A percentile compares a stretch with the other conserved stretches of the same genome.
Conservation (phyloP, 64 coral and sea anemone species). For the Trachythela sp. region DNA sequence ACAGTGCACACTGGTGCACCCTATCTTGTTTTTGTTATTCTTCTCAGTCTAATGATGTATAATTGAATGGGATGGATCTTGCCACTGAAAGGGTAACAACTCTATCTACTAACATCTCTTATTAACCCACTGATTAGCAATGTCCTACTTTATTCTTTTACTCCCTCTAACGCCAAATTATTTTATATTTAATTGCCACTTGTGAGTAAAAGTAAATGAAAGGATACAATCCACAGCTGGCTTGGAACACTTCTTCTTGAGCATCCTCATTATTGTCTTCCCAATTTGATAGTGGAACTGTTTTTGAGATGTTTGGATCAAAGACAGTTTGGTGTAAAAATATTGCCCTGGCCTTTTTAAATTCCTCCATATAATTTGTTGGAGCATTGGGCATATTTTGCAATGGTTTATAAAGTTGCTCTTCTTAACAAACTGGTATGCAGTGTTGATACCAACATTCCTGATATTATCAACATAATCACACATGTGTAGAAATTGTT, state of each 20-base stretch:
- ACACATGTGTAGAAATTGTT: neutral
- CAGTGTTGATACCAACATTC: slow-evolving; percentile 3
- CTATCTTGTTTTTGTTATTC: no score
- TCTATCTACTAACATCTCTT: slow-evolving; percentile 7
- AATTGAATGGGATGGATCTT: no score
- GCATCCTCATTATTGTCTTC: neutral
- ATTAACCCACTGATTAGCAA: no score
- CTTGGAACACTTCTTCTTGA: neutral
- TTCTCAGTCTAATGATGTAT: no score
- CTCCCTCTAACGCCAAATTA: no score
- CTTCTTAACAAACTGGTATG: neutral
- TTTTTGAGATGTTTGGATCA: slow-evolving; percentile 17
- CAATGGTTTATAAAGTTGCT: neutral
- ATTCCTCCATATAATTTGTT: neutral
- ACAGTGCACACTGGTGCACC: no score
- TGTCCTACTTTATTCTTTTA: no score
- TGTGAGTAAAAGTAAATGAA: neutral
- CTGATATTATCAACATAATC: neutral
- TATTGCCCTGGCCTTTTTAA: neutral
- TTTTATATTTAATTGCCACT: no score
- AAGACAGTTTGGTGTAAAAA: neutral
- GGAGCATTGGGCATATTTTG: slow-evolving; percentile 5
- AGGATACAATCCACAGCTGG: slow-evolving; percentile 32
- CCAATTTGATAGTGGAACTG: slow-evolving; percentile 31
- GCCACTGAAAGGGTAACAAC: no score